phyloP scores from a whole-genome alignment of 2,797 vertebrate species.

The Ciconia nigra region DNA sequence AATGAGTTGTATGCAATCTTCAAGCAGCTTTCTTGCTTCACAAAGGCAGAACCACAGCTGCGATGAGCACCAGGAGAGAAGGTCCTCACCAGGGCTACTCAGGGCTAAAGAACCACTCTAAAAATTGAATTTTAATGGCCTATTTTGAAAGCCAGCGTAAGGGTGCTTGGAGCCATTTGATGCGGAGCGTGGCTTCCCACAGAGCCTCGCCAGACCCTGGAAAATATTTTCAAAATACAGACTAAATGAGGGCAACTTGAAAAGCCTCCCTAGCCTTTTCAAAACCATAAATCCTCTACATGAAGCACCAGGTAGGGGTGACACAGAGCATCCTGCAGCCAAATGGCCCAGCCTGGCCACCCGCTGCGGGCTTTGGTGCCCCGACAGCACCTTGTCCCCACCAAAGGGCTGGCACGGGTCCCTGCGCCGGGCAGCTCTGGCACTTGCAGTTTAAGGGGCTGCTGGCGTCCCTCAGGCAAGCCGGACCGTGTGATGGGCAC shows the following conservation, averaged over 20 bases:
- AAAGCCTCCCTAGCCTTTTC: not conserved
- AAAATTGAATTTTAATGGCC: not conserved
- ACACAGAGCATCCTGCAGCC: not conserved
- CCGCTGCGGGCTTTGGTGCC: fast-evolving
- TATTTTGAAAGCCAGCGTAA: not conserved
- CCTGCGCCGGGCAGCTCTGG: not conserved
- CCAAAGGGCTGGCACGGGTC: not conserved
- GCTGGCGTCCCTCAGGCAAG: not conserved
- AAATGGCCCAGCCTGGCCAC: not conserved
- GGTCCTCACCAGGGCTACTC: not conserved
- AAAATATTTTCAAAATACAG: not conserved
- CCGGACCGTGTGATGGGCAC: fast-evolving
- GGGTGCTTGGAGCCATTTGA: not conserved
- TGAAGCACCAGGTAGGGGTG: not conserved
- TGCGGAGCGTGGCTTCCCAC: not conserved
- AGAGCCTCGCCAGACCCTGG: not conserved
- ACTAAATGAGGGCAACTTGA: not conserved
- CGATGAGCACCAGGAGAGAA: not conserved
- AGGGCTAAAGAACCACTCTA: not conserved
- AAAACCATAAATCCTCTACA: not conserved
- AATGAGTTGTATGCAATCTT: not conserved
- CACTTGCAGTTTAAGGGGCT: not conserved
- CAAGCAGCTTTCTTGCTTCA: not conserved
- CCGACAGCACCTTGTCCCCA: not conserved
- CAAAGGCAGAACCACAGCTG: not conserved